Evolutionary conservation across 2,888 invertebrate genomes (phyloP), one percentile per base, ranked within the genome.

Genomic region (Lasioglossum figueresi): DNA sequence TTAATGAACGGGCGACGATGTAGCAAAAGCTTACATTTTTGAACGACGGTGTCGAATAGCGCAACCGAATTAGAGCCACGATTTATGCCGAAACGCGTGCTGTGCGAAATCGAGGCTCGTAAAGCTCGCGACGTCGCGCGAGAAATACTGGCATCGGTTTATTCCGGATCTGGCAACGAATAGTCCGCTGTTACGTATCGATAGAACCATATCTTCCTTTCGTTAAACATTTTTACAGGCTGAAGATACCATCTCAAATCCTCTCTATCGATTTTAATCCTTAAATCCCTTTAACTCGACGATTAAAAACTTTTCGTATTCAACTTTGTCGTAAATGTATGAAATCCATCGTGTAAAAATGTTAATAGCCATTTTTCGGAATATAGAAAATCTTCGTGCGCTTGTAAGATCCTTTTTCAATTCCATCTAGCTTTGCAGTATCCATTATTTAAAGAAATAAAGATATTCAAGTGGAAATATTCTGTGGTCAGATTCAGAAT

Each of bases 11-110:
- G 8, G 4, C n/a, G 31, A 79, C 40, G 31, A n/a, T 52, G 52
- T 34, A 31, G 37, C 48, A 31, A 40, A 72, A 34, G 56, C 70
- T 48, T 48, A 34, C 19, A 56, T 37, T 76, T 80, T 76, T 76
- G 43, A 27, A 23, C 56, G 14, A 4, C 34, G 5, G 37, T n/a
- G 56, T 56, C 70, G 70, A 27, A 23, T 59, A 63, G 16, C 63
- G 45, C 27, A 10, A 43, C 34, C 27, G 66, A 56, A 73, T 79
- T 73, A 43, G n/a, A 66, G 34, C 45, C 3, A 19, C 48, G 40
- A 80, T 80, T 68, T 74, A 74, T 48, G 27, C 48, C 63, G 34
- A 68, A 37, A 23, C 34, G 34, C n/a, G 14, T 70, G 19, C 34
- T n/a, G 37, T 0, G 8, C 19, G 56, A 56, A 31, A 8, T 19